Conservation (phyloP, 2,797 vertebrate genomes). For the Eulemur albifrons region DNA sequence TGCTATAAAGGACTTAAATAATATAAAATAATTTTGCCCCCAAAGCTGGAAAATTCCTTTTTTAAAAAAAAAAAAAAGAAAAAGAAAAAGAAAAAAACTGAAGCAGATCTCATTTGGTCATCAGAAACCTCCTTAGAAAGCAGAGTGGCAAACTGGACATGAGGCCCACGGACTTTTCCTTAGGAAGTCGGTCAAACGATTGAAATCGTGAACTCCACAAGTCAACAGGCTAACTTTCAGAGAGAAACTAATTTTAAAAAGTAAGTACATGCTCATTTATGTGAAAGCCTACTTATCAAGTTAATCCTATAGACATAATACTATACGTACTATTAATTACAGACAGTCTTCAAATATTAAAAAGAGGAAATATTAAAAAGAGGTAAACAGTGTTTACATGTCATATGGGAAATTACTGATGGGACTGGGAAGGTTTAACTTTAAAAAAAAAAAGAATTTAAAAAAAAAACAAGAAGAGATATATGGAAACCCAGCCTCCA, state of each 20-base stretch:
- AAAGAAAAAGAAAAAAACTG: neutral
- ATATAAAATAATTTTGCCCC: neutral
- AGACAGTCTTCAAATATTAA: neutral
- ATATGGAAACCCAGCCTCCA: neutral
- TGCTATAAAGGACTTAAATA: neutral
- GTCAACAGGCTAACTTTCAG: neutral
- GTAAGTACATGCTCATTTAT: neutral
- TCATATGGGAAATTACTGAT: slow-evolving; percentile 5
- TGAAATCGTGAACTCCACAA: neutral
- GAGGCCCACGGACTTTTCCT: neutral
- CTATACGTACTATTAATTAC: neutral
- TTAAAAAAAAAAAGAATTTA: neutral
- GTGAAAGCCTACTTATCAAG: slow-evolving; percentile 7
- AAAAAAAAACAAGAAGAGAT: neutral
- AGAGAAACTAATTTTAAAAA: slow-evolving; percentile 1
- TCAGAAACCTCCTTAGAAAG: neutral
- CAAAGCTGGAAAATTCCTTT: neutral
- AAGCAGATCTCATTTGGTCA: neutral
- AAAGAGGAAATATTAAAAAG: neutral
- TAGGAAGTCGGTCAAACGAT: neutral
- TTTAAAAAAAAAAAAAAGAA: neutral
- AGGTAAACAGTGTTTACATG: neutral
- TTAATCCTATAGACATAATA: neutral
- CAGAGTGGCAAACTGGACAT: neutral
- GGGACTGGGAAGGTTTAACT: neutral